Conservation (phyloP, 2,797 vertebrate species). For the Mionectes olivaceus region DNA sequence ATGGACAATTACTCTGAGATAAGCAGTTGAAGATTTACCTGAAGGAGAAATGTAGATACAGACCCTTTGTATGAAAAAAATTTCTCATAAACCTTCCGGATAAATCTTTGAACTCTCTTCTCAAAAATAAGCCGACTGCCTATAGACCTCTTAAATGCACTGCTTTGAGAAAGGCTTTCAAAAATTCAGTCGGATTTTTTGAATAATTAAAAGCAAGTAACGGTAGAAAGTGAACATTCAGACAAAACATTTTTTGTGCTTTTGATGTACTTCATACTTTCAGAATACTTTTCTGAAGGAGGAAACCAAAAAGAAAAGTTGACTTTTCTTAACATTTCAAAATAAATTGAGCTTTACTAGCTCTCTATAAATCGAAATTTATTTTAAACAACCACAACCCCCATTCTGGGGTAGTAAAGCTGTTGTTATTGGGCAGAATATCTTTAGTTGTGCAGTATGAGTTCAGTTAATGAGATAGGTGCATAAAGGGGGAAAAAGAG, state of each 20-base stretch:
- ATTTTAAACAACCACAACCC: background rate
- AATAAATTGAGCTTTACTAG: background rate
- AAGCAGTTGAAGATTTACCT: background rate
- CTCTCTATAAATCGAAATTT: background rate
- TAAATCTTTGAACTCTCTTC: background rate
- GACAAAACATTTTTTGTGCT: background rate
- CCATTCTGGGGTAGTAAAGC: background rate
- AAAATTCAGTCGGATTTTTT: background rate
- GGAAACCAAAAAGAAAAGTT: background rate
- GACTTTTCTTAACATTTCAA: background rate
- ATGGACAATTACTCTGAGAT: background rate
- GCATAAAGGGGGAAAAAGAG: background rate
- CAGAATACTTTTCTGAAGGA: background rate
- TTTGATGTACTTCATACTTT: background rate
- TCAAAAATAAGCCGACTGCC: background rate
- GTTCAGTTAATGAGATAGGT: background rate
- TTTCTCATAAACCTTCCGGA: background rate
- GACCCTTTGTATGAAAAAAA: background rate
- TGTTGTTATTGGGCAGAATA: background rate
- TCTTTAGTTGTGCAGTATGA: background rate
- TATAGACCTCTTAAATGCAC: background rate
- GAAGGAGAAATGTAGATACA: background rate
- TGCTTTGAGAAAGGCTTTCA: background rate
- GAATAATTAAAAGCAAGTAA: background rate
- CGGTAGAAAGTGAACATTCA: background rate